Evolutionary conservation across 2,797 vertebrate species (phyloP), one percentile per base, ranked within the genome.

Genomic region (Merluccius polli): DNA sequence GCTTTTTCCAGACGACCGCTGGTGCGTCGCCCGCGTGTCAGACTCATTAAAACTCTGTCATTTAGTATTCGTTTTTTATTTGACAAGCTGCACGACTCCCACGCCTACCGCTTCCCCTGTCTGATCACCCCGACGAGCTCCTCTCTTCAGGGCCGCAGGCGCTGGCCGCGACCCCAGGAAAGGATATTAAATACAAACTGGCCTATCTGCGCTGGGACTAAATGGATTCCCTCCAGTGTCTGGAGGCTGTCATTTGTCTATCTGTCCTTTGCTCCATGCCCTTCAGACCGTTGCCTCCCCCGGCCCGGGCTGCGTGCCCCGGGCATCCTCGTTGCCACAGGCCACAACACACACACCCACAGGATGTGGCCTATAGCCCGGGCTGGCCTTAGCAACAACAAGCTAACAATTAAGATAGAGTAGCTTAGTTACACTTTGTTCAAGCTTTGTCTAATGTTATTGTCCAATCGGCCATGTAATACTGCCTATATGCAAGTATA

Each of bases 261-360:
- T 67, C 74, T 44, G 76, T 68, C 24, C 35, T 48, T 65, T 81
- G 74, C 71, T 72, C 76, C 82, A 75, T 63, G 31, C n/a, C 71
- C 70, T 78, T 75, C 24, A 73, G 70, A 44, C 3, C 15, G 63
- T 70, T 68, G 74, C 72, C 69, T 65, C 69, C 69, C 35, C 48
- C 48, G 16, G 67, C 33, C 73, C 63, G 63, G 63, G 10, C 12
- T 0, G 68, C 29, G 44, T 76, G 71, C 72, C 65, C 59, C 32
- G 41, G 4, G 70, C 70, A n/a, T 79, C 59, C 63, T 16, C 75
- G 32, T 12, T 48, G 32, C 35, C 36, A 38, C 41, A 30, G 27
- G 27, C n/a, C 27, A 69, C 35, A 11, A 68, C 38, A 70, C 67
- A 13, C 29, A 29, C 29, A 29, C 29, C 15, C 16, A 18, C 44